phyloP scores from a whole-genome alignment of 2,797 vertebrate species.

The Pitangus sulphuratus region DNA sequence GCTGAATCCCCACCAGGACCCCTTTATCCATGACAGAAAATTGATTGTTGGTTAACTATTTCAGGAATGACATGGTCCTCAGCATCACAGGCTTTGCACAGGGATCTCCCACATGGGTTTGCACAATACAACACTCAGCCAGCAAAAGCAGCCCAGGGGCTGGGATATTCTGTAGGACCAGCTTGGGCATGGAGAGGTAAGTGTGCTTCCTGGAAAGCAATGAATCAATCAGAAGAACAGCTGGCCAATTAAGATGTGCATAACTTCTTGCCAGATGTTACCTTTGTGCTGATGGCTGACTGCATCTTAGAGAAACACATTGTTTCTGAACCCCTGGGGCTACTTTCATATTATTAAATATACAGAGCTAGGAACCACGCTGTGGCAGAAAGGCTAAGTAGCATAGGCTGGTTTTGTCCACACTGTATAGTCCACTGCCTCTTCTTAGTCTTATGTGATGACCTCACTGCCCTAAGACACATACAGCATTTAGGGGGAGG shows the following conservation, averaged over 20 bases:
- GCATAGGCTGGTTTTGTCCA: background rate
- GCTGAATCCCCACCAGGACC: background rate
- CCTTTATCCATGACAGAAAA: background rate
- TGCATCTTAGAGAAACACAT: conserved; percentile 60
- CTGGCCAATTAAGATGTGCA: conserved; percentile 53
- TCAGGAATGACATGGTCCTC: background rate
- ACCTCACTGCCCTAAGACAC: background rate
- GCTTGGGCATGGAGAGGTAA: background rate
- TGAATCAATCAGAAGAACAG: conserved; percentile 64
- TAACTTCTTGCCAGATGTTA: conserved; percentile 67
- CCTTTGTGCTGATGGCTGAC: conserved; percentile 54
- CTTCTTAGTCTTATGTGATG: background rate
- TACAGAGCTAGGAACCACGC: background rate
- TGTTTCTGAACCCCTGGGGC: conserved; percentile 51
- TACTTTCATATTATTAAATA: background rate
- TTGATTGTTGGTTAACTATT: background rate
- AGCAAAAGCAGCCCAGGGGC: background rate
- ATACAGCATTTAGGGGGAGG: background rate
- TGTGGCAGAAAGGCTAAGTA: background rate
- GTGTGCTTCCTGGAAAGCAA: conserved; percentile 18
- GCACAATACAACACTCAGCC: background rate
- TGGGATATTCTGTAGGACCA: background rate
- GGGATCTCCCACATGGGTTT: fast-evolving
- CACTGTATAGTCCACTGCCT: background rate
- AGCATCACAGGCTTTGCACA: background rate